Base-by-base conservation (phyloP, 2,797 vertebrate genomes). In the Notolabrus celidotus region DNA sequence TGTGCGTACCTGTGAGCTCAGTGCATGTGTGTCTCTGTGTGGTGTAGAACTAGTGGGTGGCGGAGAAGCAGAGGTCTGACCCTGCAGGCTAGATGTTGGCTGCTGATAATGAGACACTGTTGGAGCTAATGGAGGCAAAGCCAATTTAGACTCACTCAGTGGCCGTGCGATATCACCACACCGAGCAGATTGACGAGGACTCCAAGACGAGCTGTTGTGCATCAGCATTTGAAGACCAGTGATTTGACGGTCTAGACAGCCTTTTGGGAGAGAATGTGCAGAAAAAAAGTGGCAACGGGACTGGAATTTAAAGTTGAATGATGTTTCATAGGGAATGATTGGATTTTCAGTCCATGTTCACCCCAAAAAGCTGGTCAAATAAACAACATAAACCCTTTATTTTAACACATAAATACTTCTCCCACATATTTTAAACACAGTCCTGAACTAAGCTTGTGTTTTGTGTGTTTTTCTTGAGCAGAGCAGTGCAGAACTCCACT, bases 121-220 rank as follows among this genome's bases (percentile, higher is more conserved):
- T 83, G 80, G 67, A 79, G 62, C 72, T 86, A 88, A 92, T 85
- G 73, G 85, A 80, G 67, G 65, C 66, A 79, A 84, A 88, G 80
- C 75, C 85, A 88, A 87, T 91, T 88, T 79, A 47, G 83, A 85
- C 77, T 65, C 78, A 69, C 86, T 88, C 84, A 70, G 86, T 31
- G 53, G 64, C 57, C 25, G 62, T 54, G 57, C 69, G 71, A 68
- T 82, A 74, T 85, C 57, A 63, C 50, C 46, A 71, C 71, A 84
- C 65, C 33, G 53, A 84, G 64, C 71, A 79, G 74, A 86, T 76
- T 69, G 80, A 79, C 25, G 39, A 55, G 66, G 73, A 74, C 71
- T 77, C 46, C 19, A 81, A 74, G 77, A 86, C 41, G 38, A 85
- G 76, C 36, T 59, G 65, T 62, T 74, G 71, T 74, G 69, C 46